Conservation (phyloP, 2,888 invertebrate genomes). For the Hermaeophaga mercurialis region DNA sequence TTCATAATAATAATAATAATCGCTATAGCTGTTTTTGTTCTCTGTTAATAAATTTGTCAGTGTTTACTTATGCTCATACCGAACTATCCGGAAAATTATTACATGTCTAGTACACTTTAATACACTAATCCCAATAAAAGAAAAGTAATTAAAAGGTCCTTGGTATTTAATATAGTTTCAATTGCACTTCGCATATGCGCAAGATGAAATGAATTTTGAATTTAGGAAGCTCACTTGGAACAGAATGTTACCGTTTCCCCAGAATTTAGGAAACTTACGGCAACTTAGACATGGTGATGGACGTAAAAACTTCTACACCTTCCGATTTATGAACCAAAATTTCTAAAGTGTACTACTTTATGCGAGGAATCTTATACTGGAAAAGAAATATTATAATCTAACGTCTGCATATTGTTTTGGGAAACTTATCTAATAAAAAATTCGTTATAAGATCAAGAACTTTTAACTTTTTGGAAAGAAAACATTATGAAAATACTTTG, state of each 20-base stretch:
- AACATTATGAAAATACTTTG: slow-evolving; percentile 38
- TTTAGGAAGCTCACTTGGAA: slow-evolving; percentile 10
- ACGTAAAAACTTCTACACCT: slow-evolving; percentile 26
- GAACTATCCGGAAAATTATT: too few species aligned
- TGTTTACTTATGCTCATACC: too few species aligned
- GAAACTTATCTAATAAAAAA: slow-evolving; percentile 40
- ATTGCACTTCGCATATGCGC: slow-evolving; percentile 16
- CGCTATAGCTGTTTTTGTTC: too few species aligned
- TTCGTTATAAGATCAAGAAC: slow-evolving; percentile 37
- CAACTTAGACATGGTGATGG: slow-evolving; percentile 14
- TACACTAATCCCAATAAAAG: too few species aligned
- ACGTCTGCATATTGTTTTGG: slow-evolving; percentile 37
- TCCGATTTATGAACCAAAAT: slow-evolving; percentile 26
- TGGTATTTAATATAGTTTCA: slow-evolving; percentile 21
- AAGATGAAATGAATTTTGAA: slow-evolving; percentile 17
- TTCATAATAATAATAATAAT: too few species aligned
- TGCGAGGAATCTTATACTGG: slow-evolving; percentile 21
- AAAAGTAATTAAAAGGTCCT: too few species aligned
- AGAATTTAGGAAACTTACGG: slow-evolving; percentile 18
- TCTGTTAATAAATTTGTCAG: too few species aligned
- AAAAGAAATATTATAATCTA: slow-evolving; percentile 31
- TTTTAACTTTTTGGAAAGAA: slow-evolving; percentile 30
- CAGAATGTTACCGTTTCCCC: slow-evolving; percentile 14
- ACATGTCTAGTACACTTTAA: too few species aligned
- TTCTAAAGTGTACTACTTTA: slow-evolving; percentile 27